A percentile compares a stretch with the other conserved stretches of the same genome.
Conservation (phyloP, 2,888 invertebrate species). For the Melieria picta region DNA sequence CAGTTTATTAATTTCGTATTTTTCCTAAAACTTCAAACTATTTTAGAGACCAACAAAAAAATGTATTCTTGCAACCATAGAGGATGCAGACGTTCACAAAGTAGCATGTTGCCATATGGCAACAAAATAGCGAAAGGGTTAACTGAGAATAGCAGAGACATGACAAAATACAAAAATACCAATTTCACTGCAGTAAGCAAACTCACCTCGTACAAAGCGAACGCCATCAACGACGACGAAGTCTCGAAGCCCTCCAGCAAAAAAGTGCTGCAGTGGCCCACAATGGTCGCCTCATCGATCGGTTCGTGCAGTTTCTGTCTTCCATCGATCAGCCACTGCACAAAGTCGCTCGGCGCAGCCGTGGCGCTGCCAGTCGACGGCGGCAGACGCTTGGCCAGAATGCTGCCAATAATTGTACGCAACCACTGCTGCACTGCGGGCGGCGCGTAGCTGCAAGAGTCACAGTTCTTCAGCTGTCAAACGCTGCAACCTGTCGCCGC, state of each 20-base stretch:
- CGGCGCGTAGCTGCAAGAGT: constrained; percentile 50
- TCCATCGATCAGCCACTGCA: constrained; percentile 51
- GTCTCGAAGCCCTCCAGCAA: constrained; percentile 58
- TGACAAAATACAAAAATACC: not conserved
- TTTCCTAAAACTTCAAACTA: too few relatives aligned
- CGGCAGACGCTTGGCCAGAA: constrained; percentile 41
- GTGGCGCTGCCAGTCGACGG: not conserved
- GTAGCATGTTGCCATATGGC: too few relatives aligned
- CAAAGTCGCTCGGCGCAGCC: constrained; percentile 41
- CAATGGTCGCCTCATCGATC: constrained; percentile 42
- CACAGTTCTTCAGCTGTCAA: too few relatives aligned
- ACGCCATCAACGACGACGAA: constrained; percentile 54
- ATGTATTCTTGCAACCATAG: too few relatives aligned
- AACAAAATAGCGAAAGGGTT: too few relatives aligned
- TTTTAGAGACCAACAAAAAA: too few relatives aligned
- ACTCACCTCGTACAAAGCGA: constrained; percentile 52
- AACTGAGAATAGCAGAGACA: too few relatives aligned
- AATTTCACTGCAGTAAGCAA: not conserved
- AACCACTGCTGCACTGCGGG: constrained; percentile 49
- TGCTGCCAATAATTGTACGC: constrained; percentile 40
- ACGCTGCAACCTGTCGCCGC: too few relatives aligned
- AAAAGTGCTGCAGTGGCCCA: constrained; percentile 54
- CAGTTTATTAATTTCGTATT: too few relatives aligned
- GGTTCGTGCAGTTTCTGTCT: constrained; percentile 45
- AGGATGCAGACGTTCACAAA: too few relatives aligned